Evolutionary conservation across 2,797 vertebrate species (phyloP).

Genomic region (Trematomus bernacchii): DNA sequence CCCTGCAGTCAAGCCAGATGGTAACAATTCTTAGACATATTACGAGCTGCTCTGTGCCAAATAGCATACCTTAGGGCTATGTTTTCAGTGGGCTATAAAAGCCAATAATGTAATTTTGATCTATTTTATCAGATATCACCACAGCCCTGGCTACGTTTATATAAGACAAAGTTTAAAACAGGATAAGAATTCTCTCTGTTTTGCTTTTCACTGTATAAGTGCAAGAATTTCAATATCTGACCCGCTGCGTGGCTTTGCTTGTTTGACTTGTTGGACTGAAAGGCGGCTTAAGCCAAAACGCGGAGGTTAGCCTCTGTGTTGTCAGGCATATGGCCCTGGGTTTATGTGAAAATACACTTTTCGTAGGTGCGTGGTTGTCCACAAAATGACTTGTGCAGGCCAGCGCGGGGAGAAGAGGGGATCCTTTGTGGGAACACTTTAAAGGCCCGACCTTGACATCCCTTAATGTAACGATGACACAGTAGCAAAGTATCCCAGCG

Average conservation of each 20-base stretch:
- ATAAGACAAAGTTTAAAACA: conserved; percentile 79
- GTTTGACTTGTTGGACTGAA: conserved; percentile 75
- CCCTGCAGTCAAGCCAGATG: conserved; percentile 87
- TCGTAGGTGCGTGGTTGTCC: conserved; percentile 50
- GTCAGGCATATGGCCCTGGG: conserved; percentile 54
- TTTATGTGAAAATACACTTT: conserved; percentile 66
- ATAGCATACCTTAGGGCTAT: conserved; percentile 88
- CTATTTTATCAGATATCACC: conserved; percentile 89
- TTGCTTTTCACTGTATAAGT: conserved; percentile 68
- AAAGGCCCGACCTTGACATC: conserved; percentile 68
- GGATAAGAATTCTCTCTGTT: conserved; percentile 74
- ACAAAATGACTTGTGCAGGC: conserved; percentile 47
- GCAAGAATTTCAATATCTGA: conserved; percentile 73
- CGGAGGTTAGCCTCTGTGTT: conserved; percentile 54
- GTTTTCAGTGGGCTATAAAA: conserved; percentile 89
- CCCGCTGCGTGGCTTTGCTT: conserved; percentile 77
- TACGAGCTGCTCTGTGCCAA: conserved; percentile 87
- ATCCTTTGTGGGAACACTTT: conserved; percentile 51
- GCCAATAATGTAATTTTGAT: conserved; percentile 90
- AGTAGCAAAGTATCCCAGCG: conserved; percentile 67
- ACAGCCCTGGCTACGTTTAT: conserved; percentile 75
- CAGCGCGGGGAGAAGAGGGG: conserved; percentile 26
- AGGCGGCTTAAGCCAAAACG: conserved; percentile 32
- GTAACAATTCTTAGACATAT: conserved; percentile 89
- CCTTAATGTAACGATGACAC: conserved; percentile 67